phyloP scores from a whole-genome alignment of 2,113 vertebrate species.

The Pelvicachromis taeniatus region DNA sequence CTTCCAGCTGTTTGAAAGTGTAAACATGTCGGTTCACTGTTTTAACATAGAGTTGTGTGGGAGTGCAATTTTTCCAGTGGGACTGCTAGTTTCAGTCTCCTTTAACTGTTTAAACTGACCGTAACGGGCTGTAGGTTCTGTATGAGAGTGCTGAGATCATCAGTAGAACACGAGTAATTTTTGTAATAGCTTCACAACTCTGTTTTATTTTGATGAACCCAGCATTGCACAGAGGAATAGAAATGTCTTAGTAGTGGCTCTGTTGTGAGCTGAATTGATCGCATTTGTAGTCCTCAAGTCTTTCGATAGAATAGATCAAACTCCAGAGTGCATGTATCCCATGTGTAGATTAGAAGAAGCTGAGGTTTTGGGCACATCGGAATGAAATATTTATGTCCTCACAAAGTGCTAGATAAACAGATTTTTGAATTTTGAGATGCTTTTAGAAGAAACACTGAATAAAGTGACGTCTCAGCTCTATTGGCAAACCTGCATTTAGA shows the following conservation, averaged over 20 bases:
- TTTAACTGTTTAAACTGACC: not conserved
- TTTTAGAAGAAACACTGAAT: slow-evolving; percentile 18
- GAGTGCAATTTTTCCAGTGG: fast-evolving
- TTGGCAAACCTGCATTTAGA: not conserved
- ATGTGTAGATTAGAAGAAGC: not conserved
- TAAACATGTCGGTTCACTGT: not conserved
- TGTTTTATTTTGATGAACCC: not conserved
- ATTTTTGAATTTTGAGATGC: not conserved
- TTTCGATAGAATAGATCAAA: not conserved
- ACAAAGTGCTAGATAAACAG: not conserved
- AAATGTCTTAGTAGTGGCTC: not conserved
- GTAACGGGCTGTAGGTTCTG: not conserved
- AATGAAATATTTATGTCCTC: not conserved
- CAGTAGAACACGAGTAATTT: not conserved
- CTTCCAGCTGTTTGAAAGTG: not conserved
- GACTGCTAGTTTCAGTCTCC: not conserved
- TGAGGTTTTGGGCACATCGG: not conserved
- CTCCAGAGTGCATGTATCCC: not conserved
- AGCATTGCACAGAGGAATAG: not conserved
- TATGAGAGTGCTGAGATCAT: not conserved
- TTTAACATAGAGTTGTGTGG: not conserved
- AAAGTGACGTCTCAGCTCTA: not conserved
- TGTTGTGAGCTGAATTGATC: not conserved
- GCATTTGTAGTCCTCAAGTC: not conserved
- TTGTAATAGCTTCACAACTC: not conserved